Conservation (phyloP, 2,797 vertebrate genomes). For the Leuciscus waleckii region DNA sequence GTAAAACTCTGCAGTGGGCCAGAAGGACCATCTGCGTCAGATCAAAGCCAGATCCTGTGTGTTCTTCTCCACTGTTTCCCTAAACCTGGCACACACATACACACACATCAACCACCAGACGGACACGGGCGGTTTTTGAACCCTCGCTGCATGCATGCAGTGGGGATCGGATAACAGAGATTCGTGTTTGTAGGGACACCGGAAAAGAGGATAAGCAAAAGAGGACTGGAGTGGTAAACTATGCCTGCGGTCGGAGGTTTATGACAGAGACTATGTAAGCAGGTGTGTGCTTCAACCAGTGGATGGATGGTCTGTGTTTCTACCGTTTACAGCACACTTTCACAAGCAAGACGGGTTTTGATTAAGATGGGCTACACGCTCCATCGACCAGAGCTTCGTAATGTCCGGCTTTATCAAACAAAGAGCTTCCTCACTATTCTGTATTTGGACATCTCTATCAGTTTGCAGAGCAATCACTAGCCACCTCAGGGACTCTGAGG, state of each 20-base stretch:
- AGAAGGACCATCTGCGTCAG: constrained; percentile 66
- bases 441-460: constrained; percentile 40
- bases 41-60: constrained; percentile 64
- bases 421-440: constrained; percentile 40
- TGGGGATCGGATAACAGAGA: constrained; percentile 53
- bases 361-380: constrained; percentile 53
- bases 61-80: constrained; percentile 53
- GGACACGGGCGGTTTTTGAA: constrained; percentile 52
- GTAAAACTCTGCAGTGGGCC: constrained; percentile 50
- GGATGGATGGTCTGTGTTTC: constrained; percentile 55
- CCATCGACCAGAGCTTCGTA: constrained; percentile 12
- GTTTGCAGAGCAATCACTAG: neutral
- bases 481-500: neutral
- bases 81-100: constrained; percentile 44
- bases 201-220: constrained; percentile 48
- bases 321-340: constrained; percentile 52
- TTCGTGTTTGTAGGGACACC: constrained; percentile 55
- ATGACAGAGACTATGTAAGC: constrained; percentile 14
- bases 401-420: constrained; percentile 49
- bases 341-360: constrained; percentile 56
- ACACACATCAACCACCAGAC: constrained; percentile 50
- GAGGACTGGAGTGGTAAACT: constrained; percentile 20
- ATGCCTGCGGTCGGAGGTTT: constrained; percentile 36
- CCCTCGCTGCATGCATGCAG: constrained; percentile 49
- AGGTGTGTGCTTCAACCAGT: constrained; percentile 43